A percentile compares a stretch with the other conserved stretches of the same genome.
Evolutionary conservation across 2,888 invertebrate genomes (phyloP).

Genomic region (Abrostola tripartita): DNA sequence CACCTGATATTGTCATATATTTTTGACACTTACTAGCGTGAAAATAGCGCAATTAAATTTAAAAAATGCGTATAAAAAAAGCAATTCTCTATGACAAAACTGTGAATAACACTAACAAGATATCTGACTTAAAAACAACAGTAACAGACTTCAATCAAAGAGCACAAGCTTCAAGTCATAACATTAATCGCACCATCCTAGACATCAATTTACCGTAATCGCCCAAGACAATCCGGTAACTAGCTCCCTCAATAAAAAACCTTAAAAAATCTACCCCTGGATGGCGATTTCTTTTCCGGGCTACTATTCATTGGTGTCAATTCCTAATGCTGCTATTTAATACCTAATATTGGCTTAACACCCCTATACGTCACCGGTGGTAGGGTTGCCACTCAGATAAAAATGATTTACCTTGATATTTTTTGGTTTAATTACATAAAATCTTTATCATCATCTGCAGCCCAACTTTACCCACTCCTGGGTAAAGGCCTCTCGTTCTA

Average conservation of each 20-base stretch:
- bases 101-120: too few relatives aligned
- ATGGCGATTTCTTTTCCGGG: conserved; percentile 42
- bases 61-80: too few relatives aligned
- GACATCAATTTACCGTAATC: conserved; percentile 31
- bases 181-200: conserved; percentile 4
- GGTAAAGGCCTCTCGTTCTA: too few relatives aligned
- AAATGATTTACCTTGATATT: background rate
- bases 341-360: conserved; percentile 73
- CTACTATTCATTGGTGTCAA: conserved; percentile 56
- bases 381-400: conserved; percentile 36
- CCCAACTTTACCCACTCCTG: too few relatives aligned
- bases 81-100: too few relatives aligned
- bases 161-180: background rate
- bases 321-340: conserved; percentile 69
- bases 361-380: conserved; percentile 47
- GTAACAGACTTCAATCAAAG: background rate
- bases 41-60: too few relatives aligned
- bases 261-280: conserved; percentile 31
- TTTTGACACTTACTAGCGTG: too few relatives aligned
- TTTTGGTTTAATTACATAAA: background rate
- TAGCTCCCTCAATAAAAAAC: conserved; percentile 17
- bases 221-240: conserved; percentile 10
- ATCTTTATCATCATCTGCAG: too few relatives aligned
- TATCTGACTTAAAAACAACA: background rate
- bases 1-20: too few relatives aligned